A percentile compares a stretch with the other conserved stretches of the same genome.
Conservation (phyloP, 2,888 invertebrate genomes). For the Ophioninae sp. region DNA sequence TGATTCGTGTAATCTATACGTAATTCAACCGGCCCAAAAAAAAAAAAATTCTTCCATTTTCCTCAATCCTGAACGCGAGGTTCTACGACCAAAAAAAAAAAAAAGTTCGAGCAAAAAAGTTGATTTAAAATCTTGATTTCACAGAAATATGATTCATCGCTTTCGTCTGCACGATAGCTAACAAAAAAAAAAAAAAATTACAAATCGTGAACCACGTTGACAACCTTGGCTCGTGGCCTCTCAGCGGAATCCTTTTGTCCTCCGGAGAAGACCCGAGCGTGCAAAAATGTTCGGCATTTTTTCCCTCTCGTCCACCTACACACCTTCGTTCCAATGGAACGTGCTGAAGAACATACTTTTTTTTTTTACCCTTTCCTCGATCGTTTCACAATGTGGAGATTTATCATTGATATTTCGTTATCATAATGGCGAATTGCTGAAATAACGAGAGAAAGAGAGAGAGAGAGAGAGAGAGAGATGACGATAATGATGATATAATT, state of each 20-base stretch:
- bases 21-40: too few relatives aligned
- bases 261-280: constrained; percentile 37
- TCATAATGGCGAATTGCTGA: constrained; percentile 25
- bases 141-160: constrained; percentile 54
- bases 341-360: constrained; percentile 2
- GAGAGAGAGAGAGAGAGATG: too few relatives aligned
- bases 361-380: constrained; percentile 6
- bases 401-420: constrained; percentile 39
- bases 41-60: too few relatives aligned
- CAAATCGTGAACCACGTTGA: constrained; percentile 26
- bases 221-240: constrained; percentile 38
- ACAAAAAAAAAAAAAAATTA: background rate
- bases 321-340: constrained; percentile 37
- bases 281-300: constrained; percentile 56
- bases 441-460: background rate
- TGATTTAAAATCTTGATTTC: constrained; percentile 27
- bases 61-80: too few relatives aligned
- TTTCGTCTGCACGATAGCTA: background rate
- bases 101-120: background rate
- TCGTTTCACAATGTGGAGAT: constrained; percentile 27
- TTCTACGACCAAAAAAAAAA: background rate
- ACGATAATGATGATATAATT: too few relatives aligned
- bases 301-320: constrained; percentile 42
- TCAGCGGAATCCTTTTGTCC: constrained; percentile 44
- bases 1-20: too few relatives aligned